phyloP scores from a whole-genome alignment of 2,888 invertebrate genomes.

The Orchestes rusci region DNA sequence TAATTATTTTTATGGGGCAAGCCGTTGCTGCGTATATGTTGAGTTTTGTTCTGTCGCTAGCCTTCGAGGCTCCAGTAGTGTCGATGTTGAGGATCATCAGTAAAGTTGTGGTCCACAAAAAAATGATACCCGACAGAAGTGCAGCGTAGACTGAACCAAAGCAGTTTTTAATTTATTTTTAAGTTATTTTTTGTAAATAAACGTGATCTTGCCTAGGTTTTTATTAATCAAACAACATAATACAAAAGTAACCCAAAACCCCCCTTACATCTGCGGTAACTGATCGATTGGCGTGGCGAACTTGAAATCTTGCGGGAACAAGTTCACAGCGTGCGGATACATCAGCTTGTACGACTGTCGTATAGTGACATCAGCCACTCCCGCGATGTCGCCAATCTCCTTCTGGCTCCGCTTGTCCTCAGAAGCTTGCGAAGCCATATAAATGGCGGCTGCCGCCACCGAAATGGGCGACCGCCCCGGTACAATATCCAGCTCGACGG shows the following conservation, averaged over 20 bases:
- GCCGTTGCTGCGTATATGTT: constrained; percentile 71
- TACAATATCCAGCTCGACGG: constrained; percentile 94
- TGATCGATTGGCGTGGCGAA: constrained; percentile 92
- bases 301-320: constrained; percentile 95
- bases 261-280: constrained; percentile 78
- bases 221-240: too few relatives aligned
- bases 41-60: constrained; percentile 70
- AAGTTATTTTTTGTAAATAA: too few relatives aligned
- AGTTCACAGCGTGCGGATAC: constrained; percentile 85
- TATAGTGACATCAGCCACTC: constrained; percentile 97
- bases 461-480: constrained; percentile 98
- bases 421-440: constrained; percentile 97
- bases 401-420: constrained; percentile 91
- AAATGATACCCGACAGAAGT: constrained; percentile 8
- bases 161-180: not conserved
- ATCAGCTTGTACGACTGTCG: constrained; percentile 95
- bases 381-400: constrained; percentile 97
- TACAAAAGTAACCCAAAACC: too few relatives aligned
- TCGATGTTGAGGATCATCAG: constrained; percentile 63
- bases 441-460: constrained; percentile 98
- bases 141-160: not conserved
- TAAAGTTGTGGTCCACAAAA: constrained; percentile 32
- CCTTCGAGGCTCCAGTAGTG: constrained; percentile 80
- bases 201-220: too few relatives aligned
- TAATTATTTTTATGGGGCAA: constrained; percentile 73